These are phyloP conservation scores for Thunnus albacares DNA, from an alignment of 2,797 vertebrate genomes.

Conservation along the genomic window DNA sequence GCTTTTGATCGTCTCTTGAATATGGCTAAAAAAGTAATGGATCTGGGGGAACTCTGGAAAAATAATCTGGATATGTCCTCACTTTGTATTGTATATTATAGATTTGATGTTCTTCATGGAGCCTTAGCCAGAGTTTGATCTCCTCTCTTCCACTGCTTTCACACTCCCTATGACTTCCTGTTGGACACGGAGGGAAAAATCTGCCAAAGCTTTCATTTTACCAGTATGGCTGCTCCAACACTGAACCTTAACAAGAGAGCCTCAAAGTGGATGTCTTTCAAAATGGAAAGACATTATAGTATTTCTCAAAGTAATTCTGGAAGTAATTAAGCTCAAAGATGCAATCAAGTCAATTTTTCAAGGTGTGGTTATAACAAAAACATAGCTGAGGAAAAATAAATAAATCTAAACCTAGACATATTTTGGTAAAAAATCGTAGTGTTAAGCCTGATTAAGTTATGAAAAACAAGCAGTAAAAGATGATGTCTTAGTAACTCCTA, in stretches of 20 bases:
- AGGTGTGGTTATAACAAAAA: conserved; percentile 23
- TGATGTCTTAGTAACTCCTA: conserved; percentile 12
- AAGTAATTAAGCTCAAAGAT: conserved; percentile 36
- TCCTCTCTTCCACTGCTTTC: conserved; percentile 20
- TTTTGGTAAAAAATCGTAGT: conserved; percentile 1
- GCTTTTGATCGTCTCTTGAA: not conserved
- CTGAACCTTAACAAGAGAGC: conserved; percentile 29
- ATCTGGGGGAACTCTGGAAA: conserved; percentile 31
- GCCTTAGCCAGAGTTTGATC: conserved; percentile 26
- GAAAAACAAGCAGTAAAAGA: conserved; percentile 11
- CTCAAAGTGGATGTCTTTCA: not conserved
- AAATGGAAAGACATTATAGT: conserved; percentile 22
- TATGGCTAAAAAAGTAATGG: conserved; percentile 7
- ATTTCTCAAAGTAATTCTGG: conserved; percentile 22
- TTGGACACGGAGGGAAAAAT: conserved; percentile 30
- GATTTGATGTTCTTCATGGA: conserved; percentile 17
- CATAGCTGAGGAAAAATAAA: conserved; percentile 21
- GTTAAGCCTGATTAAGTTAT: not conserved
- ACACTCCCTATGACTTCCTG: conserved; percentile 18
- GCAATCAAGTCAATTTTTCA: conserved; percentile 25
- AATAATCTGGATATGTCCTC: conserved; percentile 15
- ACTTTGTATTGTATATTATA: conserved; percentile 3
- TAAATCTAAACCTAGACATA: not conserved
- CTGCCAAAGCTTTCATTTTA: conserved; percentile 34
- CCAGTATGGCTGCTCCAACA: conserved; percentile 25